phyloP scores from a whole-genome alignment of 2,113 vertebrate genomes.

The Propithecus coquereli region DNA sequence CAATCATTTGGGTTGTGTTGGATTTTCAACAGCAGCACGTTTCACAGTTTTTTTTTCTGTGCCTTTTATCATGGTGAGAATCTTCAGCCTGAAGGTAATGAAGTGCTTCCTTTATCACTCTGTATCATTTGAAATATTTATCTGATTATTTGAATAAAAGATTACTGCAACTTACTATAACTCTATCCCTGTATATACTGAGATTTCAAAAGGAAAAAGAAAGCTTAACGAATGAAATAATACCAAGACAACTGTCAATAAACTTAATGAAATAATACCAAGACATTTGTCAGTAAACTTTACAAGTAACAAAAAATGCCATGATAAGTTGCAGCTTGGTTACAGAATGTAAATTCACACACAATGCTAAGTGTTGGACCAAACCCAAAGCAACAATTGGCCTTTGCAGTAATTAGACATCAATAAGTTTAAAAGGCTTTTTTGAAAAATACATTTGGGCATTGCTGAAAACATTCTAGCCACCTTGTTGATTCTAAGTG shows the following conservation, averaged over 20 bases:
- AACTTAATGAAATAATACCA: slow-evolving; percentile 37
- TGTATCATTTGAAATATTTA: slow-evolving; percentile 70
- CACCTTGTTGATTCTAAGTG: neutral
- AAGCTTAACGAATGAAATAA: slow-evolving; percentile 48
- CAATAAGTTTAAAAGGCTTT: neutral
- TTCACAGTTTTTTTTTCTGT: neutral
- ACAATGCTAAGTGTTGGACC: neutral
- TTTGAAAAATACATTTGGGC: neutral
- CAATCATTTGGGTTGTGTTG: slow-evolving; percentile 2
- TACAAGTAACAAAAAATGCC: slow-evolving; percentile 34
- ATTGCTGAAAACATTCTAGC: slow-evolving; percentile 18
- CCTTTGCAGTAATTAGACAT: neutral
- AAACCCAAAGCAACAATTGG: neutral
- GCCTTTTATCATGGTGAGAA: slow-evolving; percentile 58
- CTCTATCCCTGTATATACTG: neutral
- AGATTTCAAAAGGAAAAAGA: slow-evolving; percentile 26
- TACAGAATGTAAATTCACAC: neutral
- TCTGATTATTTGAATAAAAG: slow-evolving; percentile 72
- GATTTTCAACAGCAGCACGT: neutral
- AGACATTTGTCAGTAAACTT: slow-evolving; percentile 3
- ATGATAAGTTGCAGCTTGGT: neutral
- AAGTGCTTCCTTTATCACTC: slow-evolving; percentile 58
- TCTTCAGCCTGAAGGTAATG: slow-evolving; percentile 62
- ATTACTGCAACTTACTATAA: slow-evolving; percentile 41
- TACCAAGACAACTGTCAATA: neutral